Base-by-base conservation (phyloP, 1,140 invertebrate genomes). In the Anoplolepis gracilipes region DNA sequence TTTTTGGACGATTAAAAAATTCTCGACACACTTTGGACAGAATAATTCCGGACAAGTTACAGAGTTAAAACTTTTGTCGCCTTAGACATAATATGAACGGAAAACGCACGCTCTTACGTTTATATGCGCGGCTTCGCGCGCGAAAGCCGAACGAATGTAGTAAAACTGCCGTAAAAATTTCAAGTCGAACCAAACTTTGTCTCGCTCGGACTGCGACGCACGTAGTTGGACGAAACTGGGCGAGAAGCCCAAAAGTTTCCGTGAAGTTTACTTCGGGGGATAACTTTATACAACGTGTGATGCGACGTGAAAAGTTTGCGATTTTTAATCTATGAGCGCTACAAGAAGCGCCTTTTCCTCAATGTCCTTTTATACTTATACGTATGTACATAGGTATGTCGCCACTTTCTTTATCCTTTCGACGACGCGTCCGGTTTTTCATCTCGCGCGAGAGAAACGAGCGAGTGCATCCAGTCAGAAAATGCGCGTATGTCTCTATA, bases 271-370 rank as follows among this genome's bases (percentile, higher is more conserved):
- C 77, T 53, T 53, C 62, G 30, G 77, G 77, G 78, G 87, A 65
- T 85, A 90, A 85, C 86, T 69, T 85, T 84, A 53, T 70, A 85
- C 28, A 79, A 69, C 82, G 85, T 86, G 87, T 90, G 89, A 90
- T 86, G 86, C 81, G 59, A 79, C 57, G 77, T 78, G 87, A 86
- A 78, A 90, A 82, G 62, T 84, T 78, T 69, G 81, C 69, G 84
- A 77, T 88, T 89, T 84, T 88, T 82, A 85, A 84, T 72, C 67
- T 76, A 81, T 85, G 87, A 84, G 73, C 59, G 61, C 10, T 70
- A 81, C 49, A 42, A 69, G 55, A 62, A 49, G 36, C 13, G 65
- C 25, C 19, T 55, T 64, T 42, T 61, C 42, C 62, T 53, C 69
- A 22, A 39, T 22, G n/a, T 46, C 36, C 55, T 73, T 82, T 82